Base-by-base conservation (phyloP, 2,888 invertebrate genomes). In the Drosophila tanythrix region DNA sequence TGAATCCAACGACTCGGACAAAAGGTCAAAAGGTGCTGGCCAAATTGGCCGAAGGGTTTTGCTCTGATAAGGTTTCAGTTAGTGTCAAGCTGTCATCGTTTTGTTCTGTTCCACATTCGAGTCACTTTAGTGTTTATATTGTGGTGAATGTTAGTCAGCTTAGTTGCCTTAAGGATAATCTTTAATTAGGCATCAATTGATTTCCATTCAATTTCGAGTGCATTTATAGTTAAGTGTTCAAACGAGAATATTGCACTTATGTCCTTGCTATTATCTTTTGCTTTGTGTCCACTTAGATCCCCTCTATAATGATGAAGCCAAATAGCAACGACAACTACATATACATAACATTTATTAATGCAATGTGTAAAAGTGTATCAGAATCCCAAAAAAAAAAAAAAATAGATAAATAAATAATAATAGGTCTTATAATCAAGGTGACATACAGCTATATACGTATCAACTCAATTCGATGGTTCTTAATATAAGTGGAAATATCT, bases 21-120 rank as follows among this genome's bases (percentile, higher is more conserved):
- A 59, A 81, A 77, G 81, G 70, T 70, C 70, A 73, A 52, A 66
- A 61, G 38, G 46, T 55, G 29, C 7, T 50, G 18, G 36, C 46
- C 56, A 52, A 76, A 55, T 53, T 50, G 57, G n/a, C 29, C 27
- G 50, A 70, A 64, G 60, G 81, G 65, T 63, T 65, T 52, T 0
- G 36, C 35, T 15, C 60, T 55, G 48, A 56, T 33, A 50, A 53
- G 40, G 40, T 67, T 33, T 40, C 38, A 56, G 40, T 60, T 53
- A 50, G 61, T 53, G 59, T 53, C 53, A 67, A 70, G 63, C 70
- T 73, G 62, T 74, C 70, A 64, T 43, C 46, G 50, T 67, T 76
- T 67, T 57, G 50, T 46, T 15, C 4, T 51, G 64, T 38, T 33
- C 58, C 29, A 38, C 27, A 55, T 52, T 29, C 48, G 56, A 31